Conservation (phyloP, 1,140 invertebrate species). For the Cydia splendana region DNA sequence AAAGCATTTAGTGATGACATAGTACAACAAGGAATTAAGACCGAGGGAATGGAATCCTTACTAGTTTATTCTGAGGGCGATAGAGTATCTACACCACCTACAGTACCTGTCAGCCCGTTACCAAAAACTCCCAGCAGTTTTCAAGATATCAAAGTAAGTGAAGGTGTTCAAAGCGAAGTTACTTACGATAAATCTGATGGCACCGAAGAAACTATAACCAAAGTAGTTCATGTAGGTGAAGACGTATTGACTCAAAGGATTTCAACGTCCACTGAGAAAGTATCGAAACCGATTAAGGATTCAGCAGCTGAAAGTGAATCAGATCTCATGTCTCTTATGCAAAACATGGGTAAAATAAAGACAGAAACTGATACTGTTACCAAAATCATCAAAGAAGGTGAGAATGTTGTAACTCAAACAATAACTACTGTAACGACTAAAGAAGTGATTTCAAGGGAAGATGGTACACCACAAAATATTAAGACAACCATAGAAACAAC, state of each 20-base stretch:
- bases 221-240: conserved; percentile 76
- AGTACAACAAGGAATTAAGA: conserved; percentile 71
- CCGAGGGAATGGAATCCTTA: conserved; percentile 57
- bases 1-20: conserved; percentile 65
- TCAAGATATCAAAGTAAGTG: conserved; percentile 67
- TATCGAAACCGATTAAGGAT: conserved; percentile 60
- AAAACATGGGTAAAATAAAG: conserved; percentile 77
- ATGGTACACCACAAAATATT: conserved; percentile 78
- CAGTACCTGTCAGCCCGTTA: conserved; percentile 80
- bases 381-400: conserved; percentile 78
- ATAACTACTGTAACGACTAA: conserved; percentile 79
- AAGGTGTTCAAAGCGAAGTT: conserved; percentile 73
- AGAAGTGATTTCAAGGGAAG: conserved; percentile 77
- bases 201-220: conserved; percentile 74
- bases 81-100: conserved; percentile 79
- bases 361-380: conserved; percentile 79
- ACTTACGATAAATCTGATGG: conserved; percentile 69
- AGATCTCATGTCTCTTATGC: conserved; percentile 65
- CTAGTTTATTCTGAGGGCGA: conserved; percentile 52
- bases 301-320: conserved; percentile 51
- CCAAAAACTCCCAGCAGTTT: conserved; percentile 67
- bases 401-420: conserved; percentile 78
- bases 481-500: conserved; percentile 80
- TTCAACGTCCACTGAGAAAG: conserved; percentile 77
- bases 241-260: conserved; percentile 77